Base-by-base conservation (phyloP, 2,113 vertebrate genomes). In the Hippocampus barbouri region DNA sequence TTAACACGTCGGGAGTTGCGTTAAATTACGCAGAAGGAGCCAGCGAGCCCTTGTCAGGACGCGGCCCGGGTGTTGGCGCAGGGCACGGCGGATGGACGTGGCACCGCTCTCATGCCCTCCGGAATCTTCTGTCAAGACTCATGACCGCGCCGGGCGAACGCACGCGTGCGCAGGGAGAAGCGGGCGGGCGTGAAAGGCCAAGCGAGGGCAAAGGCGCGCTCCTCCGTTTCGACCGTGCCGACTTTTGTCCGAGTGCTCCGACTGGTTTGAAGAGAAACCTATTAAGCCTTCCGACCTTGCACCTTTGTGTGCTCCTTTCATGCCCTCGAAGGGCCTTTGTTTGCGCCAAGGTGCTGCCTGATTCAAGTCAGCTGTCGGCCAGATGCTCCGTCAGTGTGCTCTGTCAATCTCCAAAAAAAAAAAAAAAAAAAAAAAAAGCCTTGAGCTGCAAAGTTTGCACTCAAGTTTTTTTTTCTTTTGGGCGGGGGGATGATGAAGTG, bases 11-110 rank as follows among this genome's bases (percentile, higher is more conserved):
- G 68, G 78, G 66, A 90, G 87, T 84, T 79, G 86, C 89, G 90
- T 93, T 92, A 91, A 93, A 93, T 93, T 89, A 92, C 86, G 91
- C 90, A 90, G 91, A 93, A 93, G 83, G 86, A 86, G 79, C 76
- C 81, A 80, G 89, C 73, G 75, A 84, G 83, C 85, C 81, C 83
- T 86, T 93, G 92, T 93, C 91, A 91, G 84, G 80, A 90, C 80
- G 79, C 76, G 79, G 86, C 66, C 69, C 71, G 81, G 78, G 79
- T 30, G 85, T 83, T 71, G 66, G 80, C 73, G 63, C 77, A 88
- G 84, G 51, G 72, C 80, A 54, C 12, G 57, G 79, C 43, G 81
- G 88, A 89, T 86, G 85, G 88, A 90, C 88, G 74, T 92, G 89
- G 91, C 91, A 92, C 76, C 70, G 76, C 79, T 83, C 34, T 80